Evolutionary conservation across 1,140 invertebrate species (phyloP).

Genomic region (Mycetomoellerius zeteki): DNA sequence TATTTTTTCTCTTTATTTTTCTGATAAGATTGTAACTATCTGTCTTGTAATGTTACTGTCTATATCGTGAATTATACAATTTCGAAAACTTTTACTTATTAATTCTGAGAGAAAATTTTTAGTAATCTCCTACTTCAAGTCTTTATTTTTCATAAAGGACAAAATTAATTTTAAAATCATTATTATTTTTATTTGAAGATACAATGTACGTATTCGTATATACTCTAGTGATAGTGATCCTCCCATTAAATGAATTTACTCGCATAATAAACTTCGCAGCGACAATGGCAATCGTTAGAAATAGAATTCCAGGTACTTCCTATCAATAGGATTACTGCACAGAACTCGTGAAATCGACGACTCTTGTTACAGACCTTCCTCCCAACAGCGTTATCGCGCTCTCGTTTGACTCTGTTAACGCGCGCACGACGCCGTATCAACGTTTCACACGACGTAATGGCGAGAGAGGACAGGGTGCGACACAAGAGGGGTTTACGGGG

Average conservation of each 20-base stretch:
- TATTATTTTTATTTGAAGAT: background rate
- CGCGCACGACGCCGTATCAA: slow-evolving; percentile 73
- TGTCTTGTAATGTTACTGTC: no score
- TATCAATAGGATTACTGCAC: slow-evolving; percentile 37
- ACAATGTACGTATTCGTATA: background rate
- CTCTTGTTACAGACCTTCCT: slow-evolving; percentile 31
- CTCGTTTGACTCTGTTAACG: slow-evolving; percentile 67
- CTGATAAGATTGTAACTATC: background rate
- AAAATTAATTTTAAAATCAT: background rate
- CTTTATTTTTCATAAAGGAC: background rate
- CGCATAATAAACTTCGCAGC: slow-evolving; percentile 9
- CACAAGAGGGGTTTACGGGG: background rate
- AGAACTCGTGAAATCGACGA: slow-evolving; percentile 44
- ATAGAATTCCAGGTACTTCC: slow-evolving; percentile 22
- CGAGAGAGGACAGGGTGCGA: slow-evolving; percentile 47
- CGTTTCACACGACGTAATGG: slow-evolving; percentile 77
- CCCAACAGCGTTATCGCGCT: slow-evolving; percentile 54
- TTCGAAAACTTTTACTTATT: background rate
- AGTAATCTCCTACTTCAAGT: background rate
- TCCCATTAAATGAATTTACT: background rate
- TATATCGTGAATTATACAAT: background rate
- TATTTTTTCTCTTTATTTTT: background rate
- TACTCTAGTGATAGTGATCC: background rate
- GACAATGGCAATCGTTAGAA: slow-evolving; percentile 30
- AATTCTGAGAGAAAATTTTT: background rate